Percentiles rank a stretch among this genome's conserved stretches.
Evolutionary conservation across 2,113 vertebrate species (phyloP).

Genomic region (Vulpes vulpes): DNA sequence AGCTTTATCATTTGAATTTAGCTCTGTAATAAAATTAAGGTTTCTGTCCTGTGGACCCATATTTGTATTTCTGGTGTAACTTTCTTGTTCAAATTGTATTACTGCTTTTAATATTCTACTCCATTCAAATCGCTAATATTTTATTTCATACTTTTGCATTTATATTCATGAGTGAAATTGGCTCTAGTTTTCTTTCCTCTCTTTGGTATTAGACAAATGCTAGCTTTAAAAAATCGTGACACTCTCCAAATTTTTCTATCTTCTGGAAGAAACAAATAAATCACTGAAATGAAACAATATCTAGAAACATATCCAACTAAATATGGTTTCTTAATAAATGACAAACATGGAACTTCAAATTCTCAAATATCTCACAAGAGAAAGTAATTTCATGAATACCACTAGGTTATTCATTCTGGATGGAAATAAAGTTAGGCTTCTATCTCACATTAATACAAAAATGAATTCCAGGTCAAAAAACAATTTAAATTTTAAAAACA

Average conservation of each 20-base stretch:
- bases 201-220: neutral
- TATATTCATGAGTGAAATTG: constrained; percentile 3
- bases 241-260: neutral
- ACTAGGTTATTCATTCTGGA: neutral
- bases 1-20: neutral
- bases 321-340: neutral
- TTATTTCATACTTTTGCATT: neutral
- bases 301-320: neutral
- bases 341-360: neutral
- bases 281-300: neutral
- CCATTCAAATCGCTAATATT: neutral
- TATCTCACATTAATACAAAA: neutral
- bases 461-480: neutral
- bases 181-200: neutral
- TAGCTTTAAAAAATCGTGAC: neutral
- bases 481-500: neutral
- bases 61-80: neutral
- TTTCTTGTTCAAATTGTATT: neutral
- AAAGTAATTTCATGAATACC: neutral
- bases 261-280: neutral
- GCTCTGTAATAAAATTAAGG: neutral
- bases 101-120: neutral
- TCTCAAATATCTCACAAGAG: neutral
- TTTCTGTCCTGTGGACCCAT: neutral
- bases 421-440: neutral